Conservation (phyloP, 2,113 vertebrate genomes). For the Neopipo cinnamomea region DNA sequence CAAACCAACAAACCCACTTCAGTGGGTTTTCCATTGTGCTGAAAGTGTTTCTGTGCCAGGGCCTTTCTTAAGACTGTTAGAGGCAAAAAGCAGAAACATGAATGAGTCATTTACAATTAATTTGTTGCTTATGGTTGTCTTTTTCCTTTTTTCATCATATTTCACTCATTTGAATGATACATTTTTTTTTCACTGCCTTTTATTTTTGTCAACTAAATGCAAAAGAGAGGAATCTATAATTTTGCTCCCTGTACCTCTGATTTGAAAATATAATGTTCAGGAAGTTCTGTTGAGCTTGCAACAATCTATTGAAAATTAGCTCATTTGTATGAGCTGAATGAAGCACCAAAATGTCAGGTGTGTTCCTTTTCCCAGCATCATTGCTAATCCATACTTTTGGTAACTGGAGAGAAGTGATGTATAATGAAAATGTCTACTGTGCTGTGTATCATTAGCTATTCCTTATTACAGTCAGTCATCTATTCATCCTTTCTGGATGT, state of each 20-base stretch:
- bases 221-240: not conserved
- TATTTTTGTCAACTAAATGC: not conserved
- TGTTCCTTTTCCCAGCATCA: not conserved
- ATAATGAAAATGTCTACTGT: constrained; percentile 58
- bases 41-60: not conserved
- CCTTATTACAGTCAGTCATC: constrained; percentile 65
- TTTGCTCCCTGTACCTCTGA: not conserved
- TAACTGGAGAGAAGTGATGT: constrained; percentile 41
- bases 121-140: not conserved
- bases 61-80: not conserved
- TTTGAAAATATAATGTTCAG: not conserved
- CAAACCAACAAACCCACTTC: not conserved
- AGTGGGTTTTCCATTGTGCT: not conserved
- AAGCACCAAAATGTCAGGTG: constrained; percentile 51
- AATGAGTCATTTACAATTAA: not conserved
- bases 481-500: constrained; percentile 66
- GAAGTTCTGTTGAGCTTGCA: constrained; percentile 31
- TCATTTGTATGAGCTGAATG: constrained; percentile 41
- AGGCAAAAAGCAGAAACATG: not conserved
- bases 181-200: not conserved
- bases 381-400: constrained; percentile 21
- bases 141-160: not conserved
- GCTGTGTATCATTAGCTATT: constrained; percentile 57
- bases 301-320: constrained; percentile 39
- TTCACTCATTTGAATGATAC: not conserved